These are phyloP conservation scores for Ophonus ardosiacus DNA, from an alignment of 2,888 invertebrate species.

Conservation along the genomic window DNA sequence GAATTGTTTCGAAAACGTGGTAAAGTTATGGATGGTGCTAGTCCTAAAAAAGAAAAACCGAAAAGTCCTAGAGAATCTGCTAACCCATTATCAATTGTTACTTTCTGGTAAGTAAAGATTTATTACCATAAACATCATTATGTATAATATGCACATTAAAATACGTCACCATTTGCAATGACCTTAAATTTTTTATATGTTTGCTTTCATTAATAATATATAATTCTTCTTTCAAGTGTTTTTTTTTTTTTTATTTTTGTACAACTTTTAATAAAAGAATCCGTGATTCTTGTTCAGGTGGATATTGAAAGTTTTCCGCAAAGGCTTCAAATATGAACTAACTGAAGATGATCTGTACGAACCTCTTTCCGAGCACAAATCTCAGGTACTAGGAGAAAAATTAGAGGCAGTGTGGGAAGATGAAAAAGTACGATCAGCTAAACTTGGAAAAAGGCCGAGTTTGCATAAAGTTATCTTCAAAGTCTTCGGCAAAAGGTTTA, in stretches of 20 bases:
- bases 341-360: constrained; percentile 76
- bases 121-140: not conserved
- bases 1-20: constrained; percentile 31
- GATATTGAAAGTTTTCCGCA: constrained; percentile 75
- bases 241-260: not conserved
- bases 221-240: not conserved
- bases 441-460: constrained; percentile 65
- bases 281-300: constrained; percentile 73
- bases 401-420: constrained; percentile 72
- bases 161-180: not conserved
- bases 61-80: constrained; percentile 82
- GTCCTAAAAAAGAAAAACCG: constrained; percentile 78
- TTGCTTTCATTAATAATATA: no score
- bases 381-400: constrained; percentile 73
- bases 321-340: constrained; percentile 75
- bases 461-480: constrained; percentile 69
- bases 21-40: constrained; percentile 77
- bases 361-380: constrained; percentile 75
- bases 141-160: not conserved
- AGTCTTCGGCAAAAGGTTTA: constrained; percentile 70
- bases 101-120: constrained; percentile 80
- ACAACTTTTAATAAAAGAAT: no score
- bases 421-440: constrained; percentile 66
- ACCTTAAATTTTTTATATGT: no score
- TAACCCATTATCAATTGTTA: constrained; percentile 81